Percentiles rank a stretch among this genome's conserved stretches.
phyloP scores from a whole-genome alignment of 2,113 vertebrate genomes.

The Lycaon pictus region DNA sequence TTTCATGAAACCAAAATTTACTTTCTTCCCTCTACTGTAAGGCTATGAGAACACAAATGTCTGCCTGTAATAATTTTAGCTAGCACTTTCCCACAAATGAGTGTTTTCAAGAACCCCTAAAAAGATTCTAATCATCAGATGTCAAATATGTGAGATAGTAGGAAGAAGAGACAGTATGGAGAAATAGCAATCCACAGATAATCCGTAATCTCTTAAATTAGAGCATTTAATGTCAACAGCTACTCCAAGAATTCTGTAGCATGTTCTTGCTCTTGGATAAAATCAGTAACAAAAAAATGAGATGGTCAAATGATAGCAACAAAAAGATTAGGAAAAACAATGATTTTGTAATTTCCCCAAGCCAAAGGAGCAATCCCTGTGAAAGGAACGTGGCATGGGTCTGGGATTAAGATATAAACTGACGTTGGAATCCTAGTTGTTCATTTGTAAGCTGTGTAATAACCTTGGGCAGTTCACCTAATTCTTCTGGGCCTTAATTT shows the following conservation, averaged over 20 bases:
- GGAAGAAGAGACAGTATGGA: not conserved
- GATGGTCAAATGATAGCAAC: not conserved
- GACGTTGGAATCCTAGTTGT: not conserved
- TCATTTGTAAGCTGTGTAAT: not conserved
- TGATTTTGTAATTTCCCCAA: not conserved
- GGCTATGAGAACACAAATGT: not conserved
- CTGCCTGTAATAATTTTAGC: not conserved
- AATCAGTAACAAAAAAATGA: conserved; percentile 42
- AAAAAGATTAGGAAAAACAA: not conserved
- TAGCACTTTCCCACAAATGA: not conserved
- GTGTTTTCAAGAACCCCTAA: not conserved
- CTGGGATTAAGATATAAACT: not conserved
- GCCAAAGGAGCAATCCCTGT: not conserved
- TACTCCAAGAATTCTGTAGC: not conserved
- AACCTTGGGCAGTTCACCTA: not conserved
- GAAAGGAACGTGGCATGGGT: not conserved
- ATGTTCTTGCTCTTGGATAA: not conserved
- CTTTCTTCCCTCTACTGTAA: not conserved
- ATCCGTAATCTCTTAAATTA: not conserved
- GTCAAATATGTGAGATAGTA: not conserved
- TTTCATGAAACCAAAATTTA: not conserved
- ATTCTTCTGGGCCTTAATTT: not conserved
- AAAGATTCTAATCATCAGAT: conserved; percentile 22
- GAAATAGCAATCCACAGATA: not conserved
- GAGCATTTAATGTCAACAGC: not conserved